These are phyloP conservation scores for Calameuta pallipes DNA, from an alignment of 2,888 invertebrate genomes.

Conservation along the genomic window DNA sequence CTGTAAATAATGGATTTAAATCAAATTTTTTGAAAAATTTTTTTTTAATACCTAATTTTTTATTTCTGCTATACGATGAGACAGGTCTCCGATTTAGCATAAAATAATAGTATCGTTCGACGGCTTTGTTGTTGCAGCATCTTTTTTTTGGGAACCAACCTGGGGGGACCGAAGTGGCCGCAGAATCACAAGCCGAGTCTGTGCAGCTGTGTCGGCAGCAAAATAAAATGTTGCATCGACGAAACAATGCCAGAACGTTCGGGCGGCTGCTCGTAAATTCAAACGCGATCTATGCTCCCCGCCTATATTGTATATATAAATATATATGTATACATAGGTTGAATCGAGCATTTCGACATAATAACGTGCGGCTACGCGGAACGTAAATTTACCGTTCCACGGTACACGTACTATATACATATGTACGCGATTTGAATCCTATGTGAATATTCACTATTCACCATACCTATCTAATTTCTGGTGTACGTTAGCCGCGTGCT, in stretches of 20 bases:
- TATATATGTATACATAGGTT: conserved; percentile 10
- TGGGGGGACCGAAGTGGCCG: background rate
- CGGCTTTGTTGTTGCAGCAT: background rate
- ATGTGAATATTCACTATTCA: background rate
- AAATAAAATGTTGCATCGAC: conserved; percentile 7
- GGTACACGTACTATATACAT: background rate
- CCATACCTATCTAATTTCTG: background rate
- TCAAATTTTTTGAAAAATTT: background rate
- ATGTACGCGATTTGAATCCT: background rate
- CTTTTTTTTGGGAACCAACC: background rate
- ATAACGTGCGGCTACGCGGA: conserved; percentile 47
- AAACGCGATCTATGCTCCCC: conserved; percentile 40
- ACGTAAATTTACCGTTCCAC: conserved; percentile 45
- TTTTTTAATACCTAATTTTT: background rate
- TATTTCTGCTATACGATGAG: background rate
- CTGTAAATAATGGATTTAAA: background rate
- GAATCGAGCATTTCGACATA: conserved; percentile 51
- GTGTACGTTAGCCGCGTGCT: background rate
- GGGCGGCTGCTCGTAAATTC: conserved; percentile 38
- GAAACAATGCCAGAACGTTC: conserved; percentile 22
- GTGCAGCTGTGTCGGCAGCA: background rate
- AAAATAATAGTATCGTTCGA: background rate
- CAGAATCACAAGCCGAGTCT: background rate
- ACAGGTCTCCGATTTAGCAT: background rate
- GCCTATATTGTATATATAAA: background rate